phyloP scores from a whole-genome alignment of 2,113 vertebrate species.

The cattle (Bos taurus) region ARS-UCD2.0 NC_037332.1:55640501-55641000 shows the following conservation, averaged over 20 bases:
- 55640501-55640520: background rate
- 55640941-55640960: background rate
- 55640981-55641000: background rate
- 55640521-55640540: background rate
- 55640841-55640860: background rate
- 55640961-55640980: slow-evolving; percentile 7
- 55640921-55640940: background rate
- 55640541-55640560: background rate
- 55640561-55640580: background rate
- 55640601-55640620: background rate
- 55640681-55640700: background rate
- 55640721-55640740: background rate
- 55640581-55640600: background rate
- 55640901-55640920: background rate
- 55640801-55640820: background rate
- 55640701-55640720: background rate
- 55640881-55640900: background rate
- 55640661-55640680: background rate
- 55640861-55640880: background rate
- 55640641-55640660: background rate
- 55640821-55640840: background rate
- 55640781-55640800: background rate
- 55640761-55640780: background rate
- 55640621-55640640: background rate
- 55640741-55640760: background rate